These are phyloP conservation scores for Rhopalosiphum padi DNA, from an alignment of 1,140 invertebrate species.

Conservation along the genomic window DNA sequence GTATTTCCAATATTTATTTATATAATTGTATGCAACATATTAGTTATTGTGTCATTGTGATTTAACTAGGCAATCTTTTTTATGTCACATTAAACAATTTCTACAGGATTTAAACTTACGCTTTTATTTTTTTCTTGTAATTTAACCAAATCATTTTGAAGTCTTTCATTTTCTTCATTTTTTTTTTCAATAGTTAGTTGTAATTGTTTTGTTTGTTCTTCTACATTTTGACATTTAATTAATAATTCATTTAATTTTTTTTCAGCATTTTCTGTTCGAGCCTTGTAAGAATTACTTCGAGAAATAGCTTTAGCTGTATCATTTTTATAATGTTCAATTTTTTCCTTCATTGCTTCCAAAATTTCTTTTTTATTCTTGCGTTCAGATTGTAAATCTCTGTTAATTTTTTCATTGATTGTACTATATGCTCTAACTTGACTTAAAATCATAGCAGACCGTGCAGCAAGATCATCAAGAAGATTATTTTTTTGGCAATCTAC, in stretches of 20 bases:
- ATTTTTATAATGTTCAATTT: slow-evolving; percentile 49
- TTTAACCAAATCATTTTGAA: slow-evolving; percentile 34
- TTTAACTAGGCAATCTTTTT: not conserved
- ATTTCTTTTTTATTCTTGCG: slow-evolving; percentile 40
- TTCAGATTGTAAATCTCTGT: slow-evolving; percentile 28
- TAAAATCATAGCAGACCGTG: slow-evolving; percentile 48
- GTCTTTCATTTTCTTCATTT: slow-evolving; percentile 37
- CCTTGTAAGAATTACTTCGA: slow-evolving; percentile 43
- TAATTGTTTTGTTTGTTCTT: slow-evolving; percentile 20
- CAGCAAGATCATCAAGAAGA: slow-evolving; percentile 54
- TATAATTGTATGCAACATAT: not conserved
- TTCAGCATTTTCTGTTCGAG: slow-evolving; percentile 46
- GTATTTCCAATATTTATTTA: not conserved
- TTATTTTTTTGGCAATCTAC: slow-evolving; percentile 39
- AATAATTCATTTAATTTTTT: slow-evolving; percentile 43
- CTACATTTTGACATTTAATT: slow-evolving; percentile 28
- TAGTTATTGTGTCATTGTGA: not conserved
- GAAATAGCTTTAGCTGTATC: slow-evolving; percentile 32
- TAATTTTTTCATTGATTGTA: slow-evolving; percentile 50
- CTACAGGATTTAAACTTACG: not conserved
- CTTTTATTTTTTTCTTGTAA: slow-evolving; percentile 42
- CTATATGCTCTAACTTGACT: slow-evolving; percentile 53
- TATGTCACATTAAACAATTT: not conserved
- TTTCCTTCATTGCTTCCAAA: slow-evolving; percentile 45
- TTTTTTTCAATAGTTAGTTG: slow-evolving; percentile 43